Conservation (phyloP, 2,797 vertebrate genomes). For the Lacerta bilineata region DNA sequence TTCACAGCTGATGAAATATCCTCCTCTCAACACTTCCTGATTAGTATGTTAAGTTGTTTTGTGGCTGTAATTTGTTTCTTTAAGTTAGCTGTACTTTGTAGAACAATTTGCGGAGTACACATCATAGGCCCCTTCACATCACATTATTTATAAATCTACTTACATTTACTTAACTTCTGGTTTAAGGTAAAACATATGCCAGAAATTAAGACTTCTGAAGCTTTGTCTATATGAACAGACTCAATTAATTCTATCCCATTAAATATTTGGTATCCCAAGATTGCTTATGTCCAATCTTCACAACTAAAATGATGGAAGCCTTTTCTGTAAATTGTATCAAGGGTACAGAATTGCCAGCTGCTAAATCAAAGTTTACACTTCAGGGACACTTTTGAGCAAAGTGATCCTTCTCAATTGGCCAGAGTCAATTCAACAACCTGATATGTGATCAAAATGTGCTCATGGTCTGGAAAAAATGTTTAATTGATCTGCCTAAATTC, state of each 20-base stretch:
- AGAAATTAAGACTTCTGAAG: conserved; percentile 5
- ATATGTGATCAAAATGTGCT: not conserved
- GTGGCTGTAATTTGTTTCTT: not conserved
- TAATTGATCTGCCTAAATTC: not conserved
- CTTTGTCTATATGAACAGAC: not conserved
- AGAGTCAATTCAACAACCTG: not conserved
- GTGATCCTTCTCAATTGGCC: not conserved
- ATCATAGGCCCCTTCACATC: not conserved
- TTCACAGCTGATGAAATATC: not conserved
- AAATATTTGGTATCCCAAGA: conserved; percentile 6
- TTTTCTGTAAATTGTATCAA: not conserved
- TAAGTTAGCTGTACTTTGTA: not conserved
- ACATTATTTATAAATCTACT: not conserved
- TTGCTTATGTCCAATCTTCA: not conserved
- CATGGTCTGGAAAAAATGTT: not conserved
- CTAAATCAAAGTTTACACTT: not conserved
- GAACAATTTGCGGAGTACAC: not conserved
- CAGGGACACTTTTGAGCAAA: not conserved
- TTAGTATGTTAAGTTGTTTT: not conserved
- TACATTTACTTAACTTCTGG: not conserved
- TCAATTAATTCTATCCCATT: not conserved
- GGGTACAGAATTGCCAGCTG: not conserved
- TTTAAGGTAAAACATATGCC: not conserved
- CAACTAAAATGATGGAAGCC: not conserved
- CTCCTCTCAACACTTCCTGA: not conserved